Conservation (phyloP, 2,113 vertebrate species). For the Ciconia stormi region DNA sequence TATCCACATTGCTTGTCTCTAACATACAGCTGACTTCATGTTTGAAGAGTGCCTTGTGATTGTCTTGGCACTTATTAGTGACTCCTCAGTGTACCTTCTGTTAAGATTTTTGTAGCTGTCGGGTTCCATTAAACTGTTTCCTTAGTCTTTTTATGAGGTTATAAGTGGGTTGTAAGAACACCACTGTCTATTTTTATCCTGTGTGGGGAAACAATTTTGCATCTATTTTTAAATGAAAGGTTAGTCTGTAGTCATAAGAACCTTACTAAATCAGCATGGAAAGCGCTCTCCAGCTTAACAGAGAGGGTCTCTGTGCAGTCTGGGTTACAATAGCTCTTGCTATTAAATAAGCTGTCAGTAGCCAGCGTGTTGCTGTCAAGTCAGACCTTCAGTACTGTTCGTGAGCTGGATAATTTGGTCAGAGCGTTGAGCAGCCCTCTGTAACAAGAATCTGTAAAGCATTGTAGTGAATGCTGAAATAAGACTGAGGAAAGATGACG, state of each 20-base stretch:
- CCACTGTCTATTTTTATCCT: constrained; percentile 27
- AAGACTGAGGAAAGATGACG: not conserved
- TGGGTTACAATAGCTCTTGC: not conserved
- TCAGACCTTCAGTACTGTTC: not conserved
- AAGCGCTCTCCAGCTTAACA: not conserved
- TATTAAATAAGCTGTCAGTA: not conserved
- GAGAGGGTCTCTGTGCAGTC: not conserved
- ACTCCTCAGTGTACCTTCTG: constrained; percentile 29
- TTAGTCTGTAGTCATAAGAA: constrained; percentile 22
- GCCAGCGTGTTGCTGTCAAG: not conserved
- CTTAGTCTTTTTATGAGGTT: not conserved
- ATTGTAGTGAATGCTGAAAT: not conserved
- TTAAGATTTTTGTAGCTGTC: constrained; percentile 25
- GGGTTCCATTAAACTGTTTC: not conserved
- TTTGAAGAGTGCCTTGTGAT: constrained; percentile 17
- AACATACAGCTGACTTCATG: not conserved
- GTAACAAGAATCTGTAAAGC: not conserved
- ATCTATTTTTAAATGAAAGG: constrained; percentile 47
- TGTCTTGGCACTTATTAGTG: constrained; percentile 8
- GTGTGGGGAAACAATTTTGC: not conserved
- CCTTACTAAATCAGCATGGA: not conserved
- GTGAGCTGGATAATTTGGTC: not conserved
- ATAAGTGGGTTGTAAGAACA: not conserved
- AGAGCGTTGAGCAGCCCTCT: not conserved
- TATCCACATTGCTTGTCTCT: not conserved